Percentiles rank a stretch among this genome's conserved stretches.
phyloP scores from a whole-genome alignment of 2,113 vertebrate genomes.

The Ailurus styani region DNA sequence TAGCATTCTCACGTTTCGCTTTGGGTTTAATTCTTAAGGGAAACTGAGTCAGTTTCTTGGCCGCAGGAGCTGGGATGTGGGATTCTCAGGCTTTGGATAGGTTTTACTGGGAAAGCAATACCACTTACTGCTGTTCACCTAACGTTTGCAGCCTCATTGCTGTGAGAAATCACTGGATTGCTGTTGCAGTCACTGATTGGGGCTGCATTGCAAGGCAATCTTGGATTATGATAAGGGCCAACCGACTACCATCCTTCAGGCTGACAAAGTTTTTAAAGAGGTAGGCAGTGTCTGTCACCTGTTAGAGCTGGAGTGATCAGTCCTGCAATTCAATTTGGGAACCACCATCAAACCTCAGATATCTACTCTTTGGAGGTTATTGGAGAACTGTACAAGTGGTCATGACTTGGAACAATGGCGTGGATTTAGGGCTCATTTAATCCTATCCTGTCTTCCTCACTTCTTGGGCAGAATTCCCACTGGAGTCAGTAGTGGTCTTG shows the following conservation, averaged over 20 bases:
- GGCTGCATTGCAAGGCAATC: not conserved
- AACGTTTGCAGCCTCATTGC: not conserved
- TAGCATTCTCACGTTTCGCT: not conserved
- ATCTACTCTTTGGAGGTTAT: not conserved
- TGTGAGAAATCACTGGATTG: constrained; percentile 18
- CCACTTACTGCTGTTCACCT: not conserved
- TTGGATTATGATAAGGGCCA: constrained; percentile 25
- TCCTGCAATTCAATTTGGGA: not conserved
- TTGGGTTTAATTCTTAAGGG: not conserved
- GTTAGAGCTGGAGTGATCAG: not conserved
- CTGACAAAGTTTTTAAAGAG: not conserved
- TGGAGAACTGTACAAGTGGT: constrained; percentile 34
- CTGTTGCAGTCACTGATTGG: not conserved
- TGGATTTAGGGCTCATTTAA: constrained; percentile 61
- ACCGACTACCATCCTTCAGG: not conserved
- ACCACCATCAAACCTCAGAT: not conserved
- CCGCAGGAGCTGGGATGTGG: not conserved
- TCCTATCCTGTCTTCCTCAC: constrained; percentile 39
- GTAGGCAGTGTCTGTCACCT: not conserved
- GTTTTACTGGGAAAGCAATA: not conserved
- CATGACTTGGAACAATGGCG: constrained; percentile 33
- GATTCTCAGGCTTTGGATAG: not conserved
- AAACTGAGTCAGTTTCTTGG: constrained; percentile 26
- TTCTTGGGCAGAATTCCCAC: constrained; percentile 66
- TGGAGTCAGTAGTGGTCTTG: constrained; percentile 66